A percentile compares a stretch with the other conserved stretches of the same genome.
Evolutionary conservation across 1,140 invertebrate species (phyloP).

Genomic region (Archivesica marissinica): DNA sequence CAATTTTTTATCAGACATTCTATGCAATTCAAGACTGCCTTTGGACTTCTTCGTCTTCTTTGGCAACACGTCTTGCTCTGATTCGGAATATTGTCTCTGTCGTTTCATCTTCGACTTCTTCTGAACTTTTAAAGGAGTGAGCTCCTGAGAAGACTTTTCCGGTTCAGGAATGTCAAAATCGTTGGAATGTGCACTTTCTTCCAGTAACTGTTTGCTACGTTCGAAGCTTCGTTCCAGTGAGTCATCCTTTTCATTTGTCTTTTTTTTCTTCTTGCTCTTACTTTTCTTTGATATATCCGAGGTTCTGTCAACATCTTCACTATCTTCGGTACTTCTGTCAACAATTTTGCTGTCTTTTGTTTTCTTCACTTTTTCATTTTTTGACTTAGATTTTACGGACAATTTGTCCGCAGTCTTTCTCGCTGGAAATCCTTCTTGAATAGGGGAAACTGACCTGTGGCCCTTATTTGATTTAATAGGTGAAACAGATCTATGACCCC

Average conservation of each 20-base stretch:
- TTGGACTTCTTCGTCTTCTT: conserved; percentile 24
- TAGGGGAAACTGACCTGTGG: background rate
- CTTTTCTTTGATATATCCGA: conserved; percentile 18
- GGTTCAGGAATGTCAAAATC: conserved; percentile 40
- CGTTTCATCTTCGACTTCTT: conserved; percentile 28
- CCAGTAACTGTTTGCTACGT: conserved; percentile 36
- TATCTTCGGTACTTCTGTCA: background rate
- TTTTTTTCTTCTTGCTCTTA: conserved; percentile 43
- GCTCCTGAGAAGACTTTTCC: background rate
- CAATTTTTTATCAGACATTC: background rate
- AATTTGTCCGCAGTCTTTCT: background rate
- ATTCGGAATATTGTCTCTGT: conserved; percentile 18
- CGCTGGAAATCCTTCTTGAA: background rate
- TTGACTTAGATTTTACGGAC: background rate
- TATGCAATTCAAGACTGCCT: background rate
- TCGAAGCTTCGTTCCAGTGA: conserved; percentile 44
- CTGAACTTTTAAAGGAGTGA: background rate
- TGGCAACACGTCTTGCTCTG: background rate
- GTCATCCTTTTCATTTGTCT: conserved; percentile 10
- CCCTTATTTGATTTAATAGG: background rate
- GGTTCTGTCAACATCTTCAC: background rate
- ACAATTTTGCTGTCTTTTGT: background rate
- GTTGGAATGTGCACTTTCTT: conserved; percentile 29
- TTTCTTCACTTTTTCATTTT: background rate
- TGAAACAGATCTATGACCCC: background rate